Evolutionary conservation across 2,113 vertebrate genomes (phyloP).

Genomic region (Peromyscus leucopus): DNA sequence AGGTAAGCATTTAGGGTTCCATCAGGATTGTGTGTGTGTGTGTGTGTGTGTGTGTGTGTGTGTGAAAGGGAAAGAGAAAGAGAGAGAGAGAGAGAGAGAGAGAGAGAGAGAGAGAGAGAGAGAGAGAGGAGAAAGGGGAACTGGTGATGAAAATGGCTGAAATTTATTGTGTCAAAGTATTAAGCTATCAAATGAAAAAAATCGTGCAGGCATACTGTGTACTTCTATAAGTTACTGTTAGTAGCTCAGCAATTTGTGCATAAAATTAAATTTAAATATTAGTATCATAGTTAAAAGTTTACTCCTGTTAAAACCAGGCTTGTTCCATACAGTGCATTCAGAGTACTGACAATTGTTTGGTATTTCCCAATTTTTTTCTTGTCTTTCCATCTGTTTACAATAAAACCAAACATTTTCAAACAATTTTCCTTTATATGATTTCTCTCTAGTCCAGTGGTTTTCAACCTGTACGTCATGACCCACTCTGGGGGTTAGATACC

Average conservation of each 20-base stretch:
- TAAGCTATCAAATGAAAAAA: not conserved
- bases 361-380: not conserved
- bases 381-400: not conserved
- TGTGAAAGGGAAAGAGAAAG: too few relatives aligned
- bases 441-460: not conserved
- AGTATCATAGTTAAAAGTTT: conserved; percentile 1
- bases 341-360: not conserved
- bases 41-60: too few relatives aligned
- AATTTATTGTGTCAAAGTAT: not conserved
- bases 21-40: not conserved
- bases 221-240: not conserved
- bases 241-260: not conserved
- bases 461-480: not conserved
- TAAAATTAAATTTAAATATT: conserved; percentile 42
- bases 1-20: not conserved
- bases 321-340: not conserved
- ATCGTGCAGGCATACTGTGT: not conserved
- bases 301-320: not conserved
- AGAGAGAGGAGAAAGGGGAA: not conserved
- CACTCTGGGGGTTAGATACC: not conserved
- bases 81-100: too few relatives aligned
- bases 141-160: not conserved
- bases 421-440: not conserved
- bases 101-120: not conserved
- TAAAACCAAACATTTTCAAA: not conserved